A percentile compares a stretch with the other conserved stretches of the same genome.
phyloP scores from a whole-genome alignment of 2,113 vertebrate species.

The Antechinus flavipes region DNA sequence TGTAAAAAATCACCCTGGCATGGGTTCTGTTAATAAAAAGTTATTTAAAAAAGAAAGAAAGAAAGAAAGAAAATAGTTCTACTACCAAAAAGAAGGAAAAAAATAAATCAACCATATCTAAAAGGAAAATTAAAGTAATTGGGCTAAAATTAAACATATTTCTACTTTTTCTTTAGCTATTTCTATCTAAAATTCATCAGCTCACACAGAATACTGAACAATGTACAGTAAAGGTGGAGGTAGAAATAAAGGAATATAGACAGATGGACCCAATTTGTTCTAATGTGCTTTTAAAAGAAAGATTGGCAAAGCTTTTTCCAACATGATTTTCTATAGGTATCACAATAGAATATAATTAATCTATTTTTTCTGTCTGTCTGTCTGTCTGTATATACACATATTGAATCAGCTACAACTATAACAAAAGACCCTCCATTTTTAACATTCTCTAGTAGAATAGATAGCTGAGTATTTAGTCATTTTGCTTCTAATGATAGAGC shows the following conservation, averaged over 20 bases:
- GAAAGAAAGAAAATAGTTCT: slow-evolving; percentile 1
- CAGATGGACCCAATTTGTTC: slow-evolving; percentile 13
- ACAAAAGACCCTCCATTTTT: slow-evolving; percentile 8
- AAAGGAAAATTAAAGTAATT: slow-evolving; percentile 45
- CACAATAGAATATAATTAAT: not conserved
- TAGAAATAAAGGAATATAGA: not conserved
- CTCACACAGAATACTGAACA: slow-evolving; percentile 42
- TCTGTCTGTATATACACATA: not conserved
- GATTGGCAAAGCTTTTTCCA: slow-evolving; percentile 23
- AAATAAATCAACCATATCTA: slow-evolving; percentile 28
- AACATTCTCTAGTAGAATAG: not conserved
- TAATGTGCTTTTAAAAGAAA: slow-evolving; percentile 18
- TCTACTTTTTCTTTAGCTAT: not conserved
- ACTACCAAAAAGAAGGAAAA: slow-evolving; percentile 17
- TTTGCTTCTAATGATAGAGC: slow-evolving; percentile 1
- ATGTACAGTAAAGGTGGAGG: not conserved
- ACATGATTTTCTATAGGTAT: slow-evolving; percentile 32
- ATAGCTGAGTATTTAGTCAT: slow-evolving; percentile 35
- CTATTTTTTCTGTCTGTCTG: not conserved
- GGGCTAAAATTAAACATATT: not conserved
- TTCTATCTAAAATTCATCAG: slow-evolving; percentile 29
- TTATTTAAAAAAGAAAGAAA: no score
- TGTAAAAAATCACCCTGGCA: no score
- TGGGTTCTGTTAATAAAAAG: no score
- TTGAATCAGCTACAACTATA: not conserved